Base-by-base conservation (phyloP, 2,113 vertebrate genomes). In the Nesogale talazaci region DNA sequence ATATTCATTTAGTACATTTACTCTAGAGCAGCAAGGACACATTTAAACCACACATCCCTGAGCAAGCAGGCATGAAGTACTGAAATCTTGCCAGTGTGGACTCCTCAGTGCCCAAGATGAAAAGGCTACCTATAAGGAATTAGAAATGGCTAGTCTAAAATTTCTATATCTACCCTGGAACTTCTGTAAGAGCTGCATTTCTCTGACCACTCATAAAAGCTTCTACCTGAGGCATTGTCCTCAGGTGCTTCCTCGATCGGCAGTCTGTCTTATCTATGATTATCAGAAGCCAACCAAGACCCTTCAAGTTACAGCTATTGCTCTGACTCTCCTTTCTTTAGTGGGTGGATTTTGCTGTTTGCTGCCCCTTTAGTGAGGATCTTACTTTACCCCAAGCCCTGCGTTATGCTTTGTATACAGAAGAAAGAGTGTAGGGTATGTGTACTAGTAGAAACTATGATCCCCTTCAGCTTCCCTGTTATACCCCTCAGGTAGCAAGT, bases 371-470 rank as follows among this genome's bases (percentile, higher is more conserved):
- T 81, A 12, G 17, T 17, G 65, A 83, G 57, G 0, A 1, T 42
- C 40, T 63, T 91, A 29, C 23, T 94, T 79, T 0, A 3, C 40
- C 36, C 57, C 36, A 90, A 75, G 85, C 63, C 74, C 61, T 46
- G 10, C 19, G 57, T 34, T 88, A 63, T 83, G 40, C 56, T 84
- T 83, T 75, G 29, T 12, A 69, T 25, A 59, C 29, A 38, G 17
- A 77, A 38, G 86, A 95, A 96, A 94, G 92, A 72, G 95, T 95
- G 42, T 95, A 96, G 95, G 6, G 52, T 75, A 93, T 69, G 88
- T 88, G 94, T 74, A 63, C 79, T 42, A 61, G 76, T 42, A 83
- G 86, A 93, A 95, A 86, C 63, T 84, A 83, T 67, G 17, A 67
- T 86, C 89, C 59, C 38, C 59, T 94, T 91, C 90, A 90, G 86